phyloP scores from a whole-genome alignment of 2,888 invertebrate genomes.

The Gasteruption jaculator region DNA sequence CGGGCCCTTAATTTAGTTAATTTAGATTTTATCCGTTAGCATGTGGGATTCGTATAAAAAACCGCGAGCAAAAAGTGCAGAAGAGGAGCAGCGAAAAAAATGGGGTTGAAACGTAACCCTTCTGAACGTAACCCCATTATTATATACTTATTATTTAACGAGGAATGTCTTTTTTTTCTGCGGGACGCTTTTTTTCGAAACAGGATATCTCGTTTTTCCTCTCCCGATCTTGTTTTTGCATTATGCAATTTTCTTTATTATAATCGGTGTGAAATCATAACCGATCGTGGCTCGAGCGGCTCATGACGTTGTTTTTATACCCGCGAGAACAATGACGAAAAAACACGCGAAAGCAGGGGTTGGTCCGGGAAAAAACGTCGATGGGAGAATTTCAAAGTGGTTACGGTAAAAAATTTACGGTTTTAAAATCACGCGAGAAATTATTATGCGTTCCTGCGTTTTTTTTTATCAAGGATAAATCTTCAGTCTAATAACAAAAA shows the following conservation, averaged over 20 bases:
- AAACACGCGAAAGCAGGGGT: constrained; percentile 13
- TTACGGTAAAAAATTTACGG: constrained; percentile 50
- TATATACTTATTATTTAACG: constrained; percentile 54
- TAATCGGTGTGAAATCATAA: constrained; percentile 53
- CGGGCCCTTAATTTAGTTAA: constrained; percentile 52
- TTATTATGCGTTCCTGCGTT: constrained; percentile 49
- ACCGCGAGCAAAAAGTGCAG: constrained; percentile 17
- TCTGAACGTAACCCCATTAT: constrained; percentile 36
- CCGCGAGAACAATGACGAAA: constrained; percentile 32
- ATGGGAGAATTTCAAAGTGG: constrained; percentile 20
- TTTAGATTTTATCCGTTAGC: constrained; percentile 53
- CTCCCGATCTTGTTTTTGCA: too few species aligned
- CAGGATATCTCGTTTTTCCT: not conserved
- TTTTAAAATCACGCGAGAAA: constrained; percentile 52
- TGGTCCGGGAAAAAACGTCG: constrained; percentile 18
- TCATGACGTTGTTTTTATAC: constrained; percentile 32
- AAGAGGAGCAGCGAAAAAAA: constrained; percentile 2
- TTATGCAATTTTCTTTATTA: too few species aligned
- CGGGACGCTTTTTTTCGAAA: constrained; percentile 35
- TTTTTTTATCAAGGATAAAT: too few species aligned
- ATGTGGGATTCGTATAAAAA: constrained; percentile 22
- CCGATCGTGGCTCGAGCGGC: constrained; percentile 41
- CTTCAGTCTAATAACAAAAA: too few species aligned
- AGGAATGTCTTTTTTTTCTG: too few species aligned
- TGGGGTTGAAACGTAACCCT: constrained; percentile 27